Evolutionary conservation across 2,888 invertebrate genomes (phyloP).

Genomic region (Chouioia cunea): DNA sequence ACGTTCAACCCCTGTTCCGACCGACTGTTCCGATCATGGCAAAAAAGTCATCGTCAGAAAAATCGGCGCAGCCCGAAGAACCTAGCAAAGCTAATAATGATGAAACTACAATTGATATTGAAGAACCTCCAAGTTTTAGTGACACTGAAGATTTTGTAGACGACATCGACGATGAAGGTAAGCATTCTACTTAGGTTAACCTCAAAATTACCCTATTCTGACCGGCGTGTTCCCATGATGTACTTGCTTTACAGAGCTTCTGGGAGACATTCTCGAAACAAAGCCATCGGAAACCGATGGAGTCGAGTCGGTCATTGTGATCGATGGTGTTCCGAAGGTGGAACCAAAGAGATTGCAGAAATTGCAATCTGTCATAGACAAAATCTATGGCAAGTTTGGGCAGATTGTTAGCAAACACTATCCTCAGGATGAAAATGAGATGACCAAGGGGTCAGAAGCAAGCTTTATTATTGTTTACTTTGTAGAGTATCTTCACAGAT

Average conservation of each 20-base stretch:
- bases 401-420: constrained; percentile 90
- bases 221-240: background rate
- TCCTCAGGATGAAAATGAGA: constrained; percentile 85
- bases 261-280: constrained; percentile 89
- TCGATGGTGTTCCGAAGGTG: constrained; percentile 96
- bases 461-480: background rate
- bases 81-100: constrained; percentile 59
- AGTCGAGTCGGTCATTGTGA: constrained; percentile 94
- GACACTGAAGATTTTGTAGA: constrained; percentile 96
- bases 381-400: constrained; percentile 91
- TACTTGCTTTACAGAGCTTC: constrained; percentile 77
- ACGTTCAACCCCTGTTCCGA: no score
- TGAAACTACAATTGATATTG: constrained; percentile 56
- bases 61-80: constrained; percentile 67
- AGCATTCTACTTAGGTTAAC: constrained; percentile 52
- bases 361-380: constrained; percentile 90
- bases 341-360: constrained; percentile 93
- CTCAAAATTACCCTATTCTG: no score
- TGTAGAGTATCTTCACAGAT: background rate
- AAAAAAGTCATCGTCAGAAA: constrained; percentile 69
- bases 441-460: constrained; percentile 80
- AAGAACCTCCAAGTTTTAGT: constrained; percentile 93
- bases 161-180: constrained; percentile 93
- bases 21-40: constrained; percentile 64
- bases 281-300: constrained; percentile 96